Base-by-base conservation (phyloP, 2,113 vertebrate species). In the Kryptolebias marmoratus region DNA sequence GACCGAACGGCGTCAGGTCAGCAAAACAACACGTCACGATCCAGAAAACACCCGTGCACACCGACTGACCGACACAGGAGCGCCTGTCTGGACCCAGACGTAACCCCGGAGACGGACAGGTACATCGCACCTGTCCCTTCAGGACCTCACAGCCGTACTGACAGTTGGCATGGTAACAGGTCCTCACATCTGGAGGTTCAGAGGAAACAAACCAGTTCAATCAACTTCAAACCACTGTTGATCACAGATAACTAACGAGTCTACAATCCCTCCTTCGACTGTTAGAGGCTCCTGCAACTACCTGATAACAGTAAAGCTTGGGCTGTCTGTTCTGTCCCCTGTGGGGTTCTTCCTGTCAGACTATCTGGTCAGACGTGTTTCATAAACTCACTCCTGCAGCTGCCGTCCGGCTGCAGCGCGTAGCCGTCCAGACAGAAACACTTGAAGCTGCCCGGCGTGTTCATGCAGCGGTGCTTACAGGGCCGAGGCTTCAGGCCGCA, bases 401-500 rank as follows among this genome's bases (percentile, higher is more conserved):
- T 94, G 54, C 95, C 95, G 31, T 98, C 95, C 1, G 92, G 84
- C 93, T 95, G 93, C 63, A 95, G 86, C 75, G 85, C 90, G 92
- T 94, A 95, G 28, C 96, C 95, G 0, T 95, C 95, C 78, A 90
- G 92, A 71, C 97, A 99, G 89, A 95, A 97, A 88, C 97, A 99
- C 91, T 95, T 97, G 94, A 94, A 98, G 93, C 96, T 98, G 64
- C 97, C 96, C 0, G 92, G 90, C 0, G 96, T 98, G 84, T 98
- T 99, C 95, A 98, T 95, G 50, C 97, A 99, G 88, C 96, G 95
- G 85, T 99, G 96, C 52, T 96, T 94, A 68, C 97, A 98, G 4
- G 95, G 96, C 12, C 95, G 94, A 30, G 97, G 97, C 83, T 95
- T 96, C 84, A 95, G 64, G 5, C 96, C 97, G 53, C 97, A 99